These are phyloP conservation scores for Uropetala carovei DNA, from an alignment of 2,888 invertebrate species.

Conservation along the genomic window DNA sequence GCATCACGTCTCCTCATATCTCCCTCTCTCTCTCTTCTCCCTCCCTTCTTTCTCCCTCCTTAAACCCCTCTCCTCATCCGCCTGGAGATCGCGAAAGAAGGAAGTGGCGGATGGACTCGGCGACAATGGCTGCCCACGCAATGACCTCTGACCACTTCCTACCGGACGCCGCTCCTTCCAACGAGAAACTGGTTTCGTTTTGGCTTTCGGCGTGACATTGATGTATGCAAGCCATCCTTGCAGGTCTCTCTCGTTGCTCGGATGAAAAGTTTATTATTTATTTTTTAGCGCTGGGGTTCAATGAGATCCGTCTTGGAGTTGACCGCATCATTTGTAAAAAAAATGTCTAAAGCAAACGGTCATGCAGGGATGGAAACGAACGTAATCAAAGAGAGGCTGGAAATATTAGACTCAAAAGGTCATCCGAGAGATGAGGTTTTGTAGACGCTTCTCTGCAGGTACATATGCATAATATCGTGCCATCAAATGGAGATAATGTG, in stretches of 20 bases:
- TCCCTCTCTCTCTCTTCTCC: not conserved
- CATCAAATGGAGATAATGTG: too few relatives aligned
- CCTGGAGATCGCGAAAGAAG: not conserved
- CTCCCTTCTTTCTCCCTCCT: not conserved
- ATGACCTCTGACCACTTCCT: constrained; percentile 41
- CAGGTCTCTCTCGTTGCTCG: not conserved
- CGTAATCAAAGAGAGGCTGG: too few relatives aligned
- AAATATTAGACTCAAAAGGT: too few relatives aligned
- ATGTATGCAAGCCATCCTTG: constrained; percentile 2
- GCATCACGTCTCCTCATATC: not conserved
- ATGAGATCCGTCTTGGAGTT: too few relatives aligned
- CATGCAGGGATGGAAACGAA: too few relatives aligned
- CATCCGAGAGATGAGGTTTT: too few relatives aligned
- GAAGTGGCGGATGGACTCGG: not conserved
- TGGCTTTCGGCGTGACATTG: constrained; percentile 13
- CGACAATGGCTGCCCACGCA: not conserved
- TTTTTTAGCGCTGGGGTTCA: too few relatives aligned
- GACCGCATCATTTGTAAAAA: too few relatives aligned
- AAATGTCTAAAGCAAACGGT: too few relatives aligned
- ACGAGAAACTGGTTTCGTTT: constrained; percentile 4
- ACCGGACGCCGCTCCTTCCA: constrained; percentile 37
- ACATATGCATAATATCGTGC: too few relatives aligned
- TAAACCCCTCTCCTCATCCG: not conserved
- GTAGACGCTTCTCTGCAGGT: too few relatives aligned
- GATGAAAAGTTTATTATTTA: not conserved